Evolutionary conservation across 2,113 vertebrate species (phyloP).

Genomic region (Baryphthengus martii): DNA sequence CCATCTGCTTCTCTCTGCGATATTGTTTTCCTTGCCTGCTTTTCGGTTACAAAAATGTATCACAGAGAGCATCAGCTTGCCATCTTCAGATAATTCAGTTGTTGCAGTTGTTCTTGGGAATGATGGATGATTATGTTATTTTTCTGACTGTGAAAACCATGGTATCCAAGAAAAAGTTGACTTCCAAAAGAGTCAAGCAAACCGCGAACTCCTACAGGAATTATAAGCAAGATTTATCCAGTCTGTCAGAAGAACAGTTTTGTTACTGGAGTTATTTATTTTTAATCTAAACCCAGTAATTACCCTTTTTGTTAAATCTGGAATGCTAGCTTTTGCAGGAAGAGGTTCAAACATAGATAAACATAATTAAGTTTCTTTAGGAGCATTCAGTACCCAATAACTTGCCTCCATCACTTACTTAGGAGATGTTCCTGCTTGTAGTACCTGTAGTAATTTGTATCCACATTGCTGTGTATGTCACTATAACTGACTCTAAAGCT

Average conservation of each 20-base stretch:
- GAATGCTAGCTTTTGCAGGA: neutral
- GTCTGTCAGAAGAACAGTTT: neutral
- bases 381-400: neutral
- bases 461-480: neutral
- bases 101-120: neutral
- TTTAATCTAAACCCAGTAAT: neutral
- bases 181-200: neutral
- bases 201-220: neutral
- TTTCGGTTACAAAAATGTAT: neutral
- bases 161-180: neutral
- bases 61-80: neutral
- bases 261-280: neutral
- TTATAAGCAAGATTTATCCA: neutral
- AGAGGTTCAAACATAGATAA: neutral
- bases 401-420: neutral
- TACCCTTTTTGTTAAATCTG: neutral
- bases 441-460: neutral
- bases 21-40: conserved; percentile 40
- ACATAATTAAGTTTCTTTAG: neutral
- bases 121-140: neutral
- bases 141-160: neutral
- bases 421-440: neutral
- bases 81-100: neutral
- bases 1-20: conserved; percentile 63
- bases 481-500: neutral